Evolutionary conservation across 2,797 vertebrate genomes (phyloP), one percentile per base, ranked within the genome.

Genomic region (Channallabes apus): DNA sequence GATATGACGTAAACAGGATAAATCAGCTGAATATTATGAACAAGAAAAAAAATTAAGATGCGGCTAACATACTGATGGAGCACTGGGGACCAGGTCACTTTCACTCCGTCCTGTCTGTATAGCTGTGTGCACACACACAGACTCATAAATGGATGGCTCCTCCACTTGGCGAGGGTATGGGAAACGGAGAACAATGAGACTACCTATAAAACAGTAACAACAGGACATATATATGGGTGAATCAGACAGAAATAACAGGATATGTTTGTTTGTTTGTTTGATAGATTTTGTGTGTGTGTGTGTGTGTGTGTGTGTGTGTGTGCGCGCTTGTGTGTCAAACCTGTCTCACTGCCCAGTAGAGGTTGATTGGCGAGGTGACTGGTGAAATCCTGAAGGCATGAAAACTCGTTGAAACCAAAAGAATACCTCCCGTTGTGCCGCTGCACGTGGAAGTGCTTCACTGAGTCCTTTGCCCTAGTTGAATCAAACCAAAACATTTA

Each of bases 101-200:
- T 97, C 96, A 0, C 96, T 96, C 73, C 94, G 96, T 51, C 97
- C 98, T 0, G 96, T 95, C 92, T 98, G 97, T 94, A 99, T 96
- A 0, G 97, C 98, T 0, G 98, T 98, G 93, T 99, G 98, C 81
- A 99, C 98, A 24, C 97, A 94, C 35, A 99, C 97, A 0, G 98
- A 98, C 87, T 99, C 98, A 3, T 99, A 99, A 91, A 99, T 99
- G 86, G 97, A 97, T 0, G 98, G 98, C 78, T 99, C 98, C 88
- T 98, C 98, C 77, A 99, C 98, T 3, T 90, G 82, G 80, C 95
- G 93, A 0, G 98, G 98, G 86, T 99, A 99, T 0, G 98, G 98
- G 84, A 94, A 91, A 91, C 94, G 97, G 67, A 99, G 87, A 9
- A 98, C 95, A 15, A 98, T 96, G 76, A 99, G 93, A 41, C 96